Evolutionary conservation across 2,113 vertebrate genomes (phyloP), one percentile per base, ranked within the genome.

Genomic region (Capreolus pygargus): DNA sequence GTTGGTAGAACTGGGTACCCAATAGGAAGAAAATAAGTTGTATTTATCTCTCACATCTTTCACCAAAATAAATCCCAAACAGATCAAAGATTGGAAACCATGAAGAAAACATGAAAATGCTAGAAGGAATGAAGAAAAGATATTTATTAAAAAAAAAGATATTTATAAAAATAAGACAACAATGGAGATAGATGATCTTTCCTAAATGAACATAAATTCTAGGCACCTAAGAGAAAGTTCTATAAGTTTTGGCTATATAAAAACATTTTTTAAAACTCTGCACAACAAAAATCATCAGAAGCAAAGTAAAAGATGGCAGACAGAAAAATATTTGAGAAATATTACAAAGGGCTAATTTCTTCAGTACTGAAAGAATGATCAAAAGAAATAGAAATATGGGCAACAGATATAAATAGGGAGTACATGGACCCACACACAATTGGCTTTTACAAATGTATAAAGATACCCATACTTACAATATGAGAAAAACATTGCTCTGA

Each of bases 241-340:
- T 52, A 2, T 52, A 81, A 91, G 67, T 86, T 86, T 36, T 86
- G 33, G 43, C 39, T 64, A 58, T 67, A 23, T 58, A 57, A 64
- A 21, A 54, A 58, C 23, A 36, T n/a, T 90, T 30, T 70, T 57
- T n/a, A 70, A 86, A 87, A 84, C 60, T 86, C 47, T 95, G 30
- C 55, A 28, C 55, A 45, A 82, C 54, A 74, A 47, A 82, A 81
- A 82, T 50, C 74, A 87, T 27, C 74, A 84, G 39, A 74, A 74
- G 55, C 79, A 85, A 95, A 58, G 60, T 96, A 74, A 96, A 87
- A 88, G 87, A 92, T 33, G 27, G 43, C 9, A 92, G 70, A 67
- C 83, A 92, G 67, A 79, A 92, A 92, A 57, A 47, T 36, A 39
- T 67, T 39, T 82, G 10, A 86, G 57, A 58, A 17, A 5, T 86